Evolutionary conservation across 2,888 invertebrate species (phyloP).

Genomic region (Sphaerophoria taeniata): DNA sequence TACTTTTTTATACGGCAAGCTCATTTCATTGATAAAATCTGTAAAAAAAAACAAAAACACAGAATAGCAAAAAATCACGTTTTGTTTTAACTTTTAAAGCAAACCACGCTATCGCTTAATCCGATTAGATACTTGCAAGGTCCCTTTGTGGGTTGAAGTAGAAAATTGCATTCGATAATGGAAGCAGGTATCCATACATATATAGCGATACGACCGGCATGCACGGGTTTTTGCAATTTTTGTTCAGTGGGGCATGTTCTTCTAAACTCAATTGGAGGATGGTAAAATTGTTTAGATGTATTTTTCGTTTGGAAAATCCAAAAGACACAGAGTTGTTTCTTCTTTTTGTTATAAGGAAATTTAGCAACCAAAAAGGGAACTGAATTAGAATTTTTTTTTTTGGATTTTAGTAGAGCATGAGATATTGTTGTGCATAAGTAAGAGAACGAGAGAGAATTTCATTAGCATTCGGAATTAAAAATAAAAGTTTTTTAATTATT

Average conservation of each 20-base stretch:
- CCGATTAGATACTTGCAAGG: constrained; percentile 59
- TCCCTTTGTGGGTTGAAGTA: constrained; percentile 43
- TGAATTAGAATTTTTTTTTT: constrained; percentile 1
- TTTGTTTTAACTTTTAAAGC: constrained; percentile 6
- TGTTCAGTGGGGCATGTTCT: constrained; percentile 13
- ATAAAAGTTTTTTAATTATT: too few species aligned
- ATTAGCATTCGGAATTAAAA: too few species aligned
- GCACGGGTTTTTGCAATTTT: constrained; percentile 8
- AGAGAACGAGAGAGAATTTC: too few species aligned
- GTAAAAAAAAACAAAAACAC: background rate
- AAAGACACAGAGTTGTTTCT: background rate
- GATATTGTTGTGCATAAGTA: too few species aligned
- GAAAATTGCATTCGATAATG: constrained; percentile 58
- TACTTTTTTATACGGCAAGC: background rate
- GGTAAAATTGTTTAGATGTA: too few species aligned
- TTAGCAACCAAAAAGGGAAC: background rate
- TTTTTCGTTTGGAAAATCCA: too few species aligned
- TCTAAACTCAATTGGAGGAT: too few species aligned
- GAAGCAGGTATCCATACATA: background rate
- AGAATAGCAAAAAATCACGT: constrained; percentile 16
- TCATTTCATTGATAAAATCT: constrained; percentile 24
- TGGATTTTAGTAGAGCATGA: too few species aligned
- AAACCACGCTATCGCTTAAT: constrained; percentile 55
- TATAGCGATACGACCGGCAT: too few species aligned
- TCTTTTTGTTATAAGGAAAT: background rate